Base-by-base conservation (phyloP, 2,113 vertebrate genomes). In the Xiphophorus maculatus region DNA sequence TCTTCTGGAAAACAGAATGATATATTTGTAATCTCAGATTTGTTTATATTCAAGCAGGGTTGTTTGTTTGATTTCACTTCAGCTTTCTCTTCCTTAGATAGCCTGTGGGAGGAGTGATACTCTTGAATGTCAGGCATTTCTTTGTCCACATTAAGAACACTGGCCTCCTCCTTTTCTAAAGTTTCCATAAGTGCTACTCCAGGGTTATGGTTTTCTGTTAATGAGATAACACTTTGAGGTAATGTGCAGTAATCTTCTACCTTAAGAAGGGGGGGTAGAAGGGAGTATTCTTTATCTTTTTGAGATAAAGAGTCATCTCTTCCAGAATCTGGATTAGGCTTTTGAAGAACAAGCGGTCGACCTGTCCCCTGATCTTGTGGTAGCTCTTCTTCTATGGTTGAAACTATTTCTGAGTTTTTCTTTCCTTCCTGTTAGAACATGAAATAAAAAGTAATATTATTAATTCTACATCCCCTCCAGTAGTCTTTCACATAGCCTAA, bases 381-480 rank as follows among this genome's bases (percentile, higher is more conserved):
- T 0, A 42, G 29, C 69, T 70, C 60, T 15, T 83, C 76, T 82
- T 80, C 28, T 10, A 66, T 42, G 63, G 58, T 74, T 30, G 86
- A 79, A 44, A 74, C 76, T n/a, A 40, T 63, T 48, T 80, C 81
- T 66, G 68, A 75, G n/a, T 75, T 69, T 73, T 83, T 83, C 62
- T 83, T 71, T 54, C 66, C 73, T 71, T 33, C 81, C 93, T 94
- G 80, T 66, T 68, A 67, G 51, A 60, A 87, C 77, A 29, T 64
- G 19, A 90, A 63, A 84, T 29, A 75, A 58, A 82, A 0, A 80
- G 77, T 17, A 11, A 30, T 14, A 28, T 27, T 60, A 22, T 30
- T 65, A 1, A 13, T 42, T 63, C 72, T 70, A 60, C 8, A 64
- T 30, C 33, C 35, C 28, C 7, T 25, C 48, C 7, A 33, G 15